Evolutionary conservation across 2,797 vertebrate genomes (phyloP).

Genomic region (Lutjanus argentimaculatus): DNA sequence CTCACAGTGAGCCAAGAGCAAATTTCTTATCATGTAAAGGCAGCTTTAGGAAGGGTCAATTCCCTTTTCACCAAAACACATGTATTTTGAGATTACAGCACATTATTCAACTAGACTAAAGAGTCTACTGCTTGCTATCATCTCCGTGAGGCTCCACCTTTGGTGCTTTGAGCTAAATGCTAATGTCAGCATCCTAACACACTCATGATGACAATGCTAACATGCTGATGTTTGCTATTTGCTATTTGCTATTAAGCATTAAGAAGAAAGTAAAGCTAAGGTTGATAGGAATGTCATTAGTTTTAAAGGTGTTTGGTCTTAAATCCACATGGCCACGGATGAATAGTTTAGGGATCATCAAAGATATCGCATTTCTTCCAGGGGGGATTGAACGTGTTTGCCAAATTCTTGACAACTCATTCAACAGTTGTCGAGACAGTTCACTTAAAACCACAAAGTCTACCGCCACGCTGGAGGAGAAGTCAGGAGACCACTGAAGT

Average conservation of each 20-base stretch:
- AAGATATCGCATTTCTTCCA: neutral
- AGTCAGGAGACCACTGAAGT: neutral
- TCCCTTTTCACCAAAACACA: conserved; percentile 6
- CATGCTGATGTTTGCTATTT: neutral
- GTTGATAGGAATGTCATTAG: neutral
- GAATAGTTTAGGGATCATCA: neutral
- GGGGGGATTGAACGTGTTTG: neutral
- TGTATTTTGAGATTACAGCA: neutral
- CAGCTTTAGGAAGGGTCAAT: neutral
- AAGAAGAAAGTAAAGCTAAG: neutral
- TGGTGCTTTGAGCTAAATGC: neutral
- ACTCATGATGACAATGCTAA: neutral
- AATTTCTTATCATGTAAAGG: too few species aligned
- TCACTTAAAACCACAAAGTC: neutral
- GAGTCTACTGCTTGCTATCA: neutral
- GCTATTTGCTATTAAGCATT: neutral
- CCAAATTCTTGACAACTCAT: neutral
- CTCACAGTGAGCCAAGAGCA: too few species aligned
- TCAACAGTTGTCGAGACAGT: neutral
- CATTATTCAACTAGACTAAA: neutral
- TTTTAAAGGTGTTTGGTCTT: neutral
- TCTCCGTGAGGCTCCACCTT: neutral
- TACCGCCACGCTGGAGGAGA: neutral
- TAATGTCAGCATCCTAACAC: neutral
- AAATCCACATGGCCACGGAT: neutral